Conservation (phyloP, 2,113 vertebrate genomes). For the Ceuthmochares aereus region DNA sequence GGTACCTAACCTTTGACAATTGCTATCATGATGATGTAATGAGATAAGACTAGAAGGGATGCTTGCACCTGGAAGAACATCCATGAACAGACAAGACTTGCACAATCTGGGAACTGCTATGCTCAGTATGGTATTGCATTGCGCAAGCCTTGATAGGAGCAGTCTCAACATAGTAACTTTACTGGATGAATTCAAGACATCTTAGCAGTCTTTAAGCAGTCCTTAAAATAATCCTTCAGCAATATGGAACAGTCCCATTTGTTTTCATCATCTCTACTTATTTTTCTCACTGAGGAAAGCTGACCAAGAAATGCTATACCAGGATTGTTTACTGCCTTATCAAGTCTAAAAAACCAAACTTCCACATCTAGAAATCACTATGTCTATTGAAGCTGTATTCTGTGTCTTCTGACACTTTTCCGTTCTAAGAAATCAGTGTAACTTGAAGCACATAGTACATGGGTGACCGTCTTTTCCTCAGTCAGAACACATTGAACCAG, state of each 20-base stretch:
- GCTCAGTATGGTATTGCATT: not conserved
- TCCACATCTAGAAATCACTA: not conserved
- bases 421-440: not conserved
- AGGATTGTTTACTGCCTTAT: not conserved
- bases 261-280: not conserved
- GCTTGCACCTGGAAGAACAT: not conserved
- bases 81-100: not conserved
- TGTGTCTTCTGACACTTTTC: not conserved
- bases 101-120: rapidly evolving
- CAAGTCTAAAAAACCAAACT: not conserved
- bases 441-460: not conserved
- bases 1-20: not conserved
- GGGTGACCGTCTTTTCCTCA: not conserved
- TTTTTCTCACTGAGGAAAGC: not conserved
- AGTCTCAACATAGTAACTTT: not conserved
- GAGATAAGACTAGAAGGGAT: not conserved
- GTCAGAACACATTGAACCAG: not conserved
- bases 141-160: not conserved
- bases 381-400: not conserved
- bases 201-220: not conserved
- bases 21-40: not conserved
- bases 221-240: not conserved
- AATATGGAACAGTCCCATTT: not conserved
- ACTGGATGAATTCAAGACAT: not conserved
- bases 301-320: not conserved